Evolutionary conservation across 1,140 invertebrate species (phyloP).

Genomic region (Babylonia areolata): DNA sequence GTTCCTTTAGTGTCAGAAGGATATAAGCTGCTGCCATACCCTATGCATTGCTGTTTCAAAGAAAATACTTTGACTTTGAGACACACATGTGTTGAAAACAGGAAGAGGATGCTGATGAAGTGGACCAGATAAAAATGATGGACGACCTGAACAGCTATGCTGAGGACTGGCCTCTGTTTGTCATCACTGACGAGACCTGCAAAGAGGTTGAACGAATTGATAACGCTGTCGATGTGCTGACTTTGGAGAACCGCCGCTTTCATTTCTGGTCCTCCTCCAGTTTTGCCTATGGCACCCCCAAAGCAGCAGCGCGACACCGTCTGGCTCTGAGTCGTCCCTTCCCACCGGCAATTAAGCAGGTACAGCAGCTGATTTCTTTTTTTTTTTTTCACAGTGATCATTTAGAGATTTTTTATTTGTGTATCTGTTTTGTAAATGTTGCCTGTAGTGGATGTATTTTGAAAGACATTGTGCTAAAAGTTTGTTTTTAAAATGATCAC

Average conservation of each 20-base stretch:
- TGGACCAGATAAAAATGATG: neutral
- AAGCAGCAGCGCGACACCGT: neutral
- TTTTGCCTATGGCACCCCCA: constrained; percentile 14
- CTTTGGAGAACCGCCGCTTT: neutral
- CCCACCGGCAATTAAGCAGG: neutral
- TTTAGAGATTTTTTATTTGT: no score
- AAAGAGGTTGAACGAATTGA: constrained; percentile 7
- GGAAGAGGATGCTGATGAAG: constrained; percentile 14
- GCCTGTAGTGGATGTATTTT: neutral
- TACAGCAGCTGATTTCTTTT: neutral
- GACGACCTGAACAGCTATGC: neutral
- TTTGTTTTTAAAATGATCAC: no score
- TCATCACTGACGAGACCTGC: constrained; percentile 27
- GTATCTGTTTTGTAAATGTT: neutral
- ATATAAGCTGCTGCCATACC: no score
- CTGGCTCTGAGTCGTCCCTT: neutral
- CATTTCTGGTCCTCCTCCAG: constrained; percentile 19
- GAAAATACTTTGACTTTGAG: no score
- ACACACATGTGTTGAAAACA: no score
- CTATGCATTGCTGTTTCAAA: no score
- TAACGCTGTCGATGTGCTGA: neutral
- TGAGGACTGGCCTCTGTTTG: constrained; percentile 3
- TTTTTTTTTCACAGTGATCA: neutral
- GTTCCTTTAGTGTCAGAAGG: no score
- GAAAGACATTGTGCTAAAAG: no score